phyloP scores from a whole-genome alignment of 2,888 invertebrate genomes.

The Yponomeuta cagnagella region DNA sequence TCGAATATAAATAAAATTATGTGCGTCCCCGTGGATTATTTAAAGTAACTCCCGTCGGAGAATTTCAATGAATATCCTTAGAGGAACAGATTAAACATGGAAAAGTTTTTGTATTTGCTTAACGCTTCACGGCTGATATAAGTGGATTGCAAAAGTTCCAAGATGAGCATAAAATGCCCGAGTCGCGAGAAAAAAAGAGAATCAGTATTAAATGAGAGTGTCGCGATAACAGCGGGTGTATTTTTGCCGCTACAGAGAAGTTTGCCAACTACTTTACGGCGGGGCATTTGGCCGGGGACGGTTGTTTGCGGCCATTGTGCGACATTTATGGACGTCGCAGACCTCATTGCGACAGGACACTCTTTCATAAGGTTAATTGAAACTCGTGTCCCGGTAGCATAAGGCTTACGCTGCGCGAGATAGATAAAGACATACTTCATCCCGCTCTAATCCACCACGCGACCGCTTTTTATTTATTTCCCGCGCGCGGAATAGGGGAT shows the following conservation, averaged over 20 bases:
- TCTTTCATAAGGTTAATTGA: conserved; percentile 1
- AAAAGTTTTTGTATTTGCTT: conserved; percentile 73
- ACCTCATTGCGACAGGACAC: background rate
- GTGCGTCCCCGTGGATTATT: conserved; percentile 50
- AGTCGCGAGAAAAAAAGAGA: conserved; percentile 51
- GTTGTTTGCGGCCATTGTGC: conserved; percentile 9
- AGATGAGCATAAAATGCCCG: conserved; percentile 70
- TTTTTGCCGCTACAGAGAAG: conserved; percentile 51
- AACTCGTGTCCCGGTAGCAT: background rate
- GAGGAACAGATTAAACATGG: conserved; percentile 69
- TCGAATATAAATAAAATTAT: conserved; percentile 35
- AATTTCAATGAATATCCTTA: conserved; percentile 71
- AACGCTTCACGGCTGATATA: conserved; percentile 72
- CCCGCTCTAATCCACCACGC: too few relatives aligned
- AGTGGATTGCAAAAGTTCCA: conserved; percentile 74
- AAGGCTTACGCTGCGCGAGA: too few relatives aligned
- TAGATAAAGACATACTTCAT: too few relatives aligned
- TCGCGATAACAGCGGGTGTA: conserved; percentile 60
- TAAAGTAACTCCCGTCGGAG: conserved; percentile 53
- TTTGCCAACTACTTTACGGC: conserved; percentile 42
- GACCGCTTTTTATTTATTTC: too few relatives aligned
- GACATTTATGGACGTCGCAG: conserved; percentile 9
- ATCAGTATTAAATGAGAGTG: conserved; percentile 58
- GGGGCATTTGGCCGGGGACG: conserved; percentile 24
- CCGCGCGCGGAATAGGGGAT: too few relatives aligned